These are phyloP conservation scores for Cantharis lateralis DNA, from an alignment of 2,888 invertebrate genomes.

Conservation along the genomic window DNA sequence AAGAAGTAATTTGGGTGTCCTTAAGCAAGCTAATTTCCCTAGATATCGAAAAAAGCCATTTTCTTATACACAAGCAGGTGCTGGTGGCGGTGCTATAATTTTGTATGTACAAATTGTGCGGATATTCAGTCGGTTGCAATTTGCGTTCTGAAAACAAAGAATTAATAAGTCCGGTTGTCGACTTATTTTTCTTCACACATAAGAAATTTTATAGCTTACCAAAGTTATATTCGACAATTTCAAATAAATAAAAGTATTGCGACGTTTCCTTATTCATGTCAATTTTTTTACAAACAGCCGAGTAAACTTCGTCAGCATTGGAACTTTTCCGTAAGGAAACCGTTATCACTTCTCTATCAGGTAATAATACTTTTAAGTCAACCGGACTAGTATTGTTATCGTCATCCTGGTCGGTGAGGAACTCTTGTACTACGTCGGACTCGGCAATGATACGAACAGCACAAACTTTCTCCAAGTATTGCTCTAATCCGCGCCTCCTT, in stretches of 20 bases:
- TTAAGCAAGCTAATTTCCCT: conserved; percentile 69
- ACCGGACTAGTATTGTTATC: conserved; percentile 73
- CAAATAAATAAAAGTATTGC: conserved; percentile 91
- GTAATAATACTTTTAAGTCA: conserved; percentile 82
- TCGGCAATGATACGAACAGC: conserved; percentile 98
- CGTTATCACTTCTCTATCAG: conserved; percentile 87
- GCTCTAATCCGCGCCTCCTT: conserved; percentile 91
- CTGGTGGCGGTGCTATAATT: conserved; percentile 98
- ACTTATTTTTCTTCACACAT: too few species aligned
- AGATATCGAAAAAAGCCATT: conserved; percentile 82
- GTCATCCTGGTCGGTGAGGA: conserved; percentile 90
- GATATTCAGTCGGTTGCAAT: conserved; percentile 90
- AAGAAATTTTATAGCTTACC: conserved; percentile 67
- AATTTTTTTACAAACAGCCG: conserved; percentile 83
- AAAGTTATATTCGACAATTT: conserved; percentile 93
- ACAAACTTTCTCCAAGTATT: conserved; percentile 97
- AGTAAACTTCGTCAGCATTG: conserved; percentile 89
- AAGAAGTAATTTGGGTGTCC: conserved; percentile 76
- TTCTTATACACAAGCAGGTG: conserved; percentile 86
- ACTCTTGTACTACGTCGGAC: conserved; percentile 95
- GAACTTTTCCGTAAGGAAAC: conserved; percentile 88
- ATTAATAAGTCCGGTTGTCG: too few species aligned
- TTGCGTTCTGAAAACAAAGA: conserved; percentile 77
- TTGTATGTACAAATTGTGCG: conserved; percentile 97
- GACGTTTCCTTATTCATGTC: conserved; percentile 79